A percentile compares a stretch with the other conserved stretches of the same genome.
These are phyloP conservation scores for Amaurobius ferox DNA, from an alignment of 2,888 invertebrate species.

Conservation along the genomic window DNA sequence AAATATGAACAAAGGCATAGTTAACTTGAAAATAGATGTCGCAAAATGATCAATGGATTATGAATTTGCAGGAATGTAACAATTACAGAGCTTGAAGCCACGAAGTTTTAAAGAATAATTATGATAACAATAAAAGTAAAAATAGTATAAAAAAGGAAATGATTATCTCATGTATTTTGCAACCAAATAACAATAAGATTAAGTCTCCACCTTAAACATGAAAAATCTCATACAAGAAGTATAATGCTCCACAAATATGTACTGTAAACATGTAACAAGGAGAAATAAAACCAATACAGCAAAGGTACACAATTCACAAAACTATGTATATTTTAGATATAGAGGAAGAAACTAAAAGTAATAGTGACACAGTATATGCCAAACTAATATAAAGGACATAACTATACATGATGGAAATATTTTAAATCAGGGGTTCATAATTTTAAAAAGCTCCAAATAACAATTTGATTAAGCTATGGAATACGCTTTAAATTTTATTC, in stretches of 20 bases:
- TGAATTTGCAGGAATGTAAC: conserved; percentile 4
- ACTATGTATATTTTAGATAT: not conserved
- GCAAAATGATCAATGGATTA: not conserved
- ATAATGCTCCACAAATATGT: not conserved
- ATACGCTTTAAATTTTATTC: too few relatives aligned
- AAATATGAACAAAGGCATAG: too few relatives aligned
- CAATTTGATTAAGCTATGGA: too few relatives aligned
- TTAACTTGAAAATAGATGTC: not conserved
- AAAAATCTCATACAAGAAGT: conserved; percentile 1
- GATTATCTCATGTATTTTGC: conserved; percentile 24
- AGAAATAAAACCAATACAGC: not conserved
- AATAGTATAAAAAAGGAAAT: not conserved
- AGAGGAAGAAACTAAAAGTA: too few relatives aligned
- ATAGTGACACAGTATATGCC: not conserved
- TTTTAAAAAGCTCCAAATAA: too few relatives aligned
- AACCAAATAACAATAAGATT: conserved; percentile 2
- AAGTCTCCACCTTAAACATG: not conserved
- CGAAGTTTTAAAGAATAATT: not conserved
- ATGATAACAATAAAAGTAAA: not conserved
- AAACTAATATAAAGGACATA: too few relatives aligned
- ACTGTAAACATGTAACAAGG: not conserved
- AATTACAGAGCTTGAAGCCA: not conserved
- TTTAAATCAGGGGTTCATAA: too few relatives aligned
- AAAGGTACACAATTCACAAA: too few relatives aligned
- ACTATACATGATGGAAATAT: too few relatives aligned